phyloP scores from a whole-genome alignment of 1,140 invertebrate species.

The Rhopalosiphum padi region DNA sequence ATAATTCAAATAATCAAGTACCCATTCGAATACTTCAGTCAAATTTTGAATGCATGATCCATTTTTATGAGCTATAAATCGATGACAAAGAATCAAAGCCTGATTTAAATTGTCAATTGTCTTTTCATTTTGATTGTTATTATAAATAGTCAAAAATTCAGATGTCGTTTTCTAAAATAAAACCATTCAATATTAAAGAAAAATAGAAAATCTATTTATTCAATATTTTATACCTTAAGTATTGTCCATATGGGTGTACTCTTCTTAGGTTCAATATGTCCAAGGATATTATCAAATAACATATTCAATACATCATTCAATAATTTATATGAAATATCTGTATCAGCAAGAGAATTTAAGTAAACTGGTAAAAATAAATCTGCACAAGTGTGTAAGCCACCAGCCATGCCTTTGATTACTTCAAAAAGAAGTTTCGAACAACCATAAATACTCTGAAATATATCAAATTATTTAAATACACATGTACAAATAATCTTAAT shows the following conservation, averaged over 20 bases:
- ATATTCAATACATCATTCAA: constrained; percentile 71
- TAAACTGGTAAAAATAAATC: constrained; percentile 71
- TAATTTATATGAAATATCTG: constrained; percentile 67
- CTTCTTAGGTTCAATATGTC: constrained; percentile 69
- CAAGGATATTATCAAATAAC: constrained; percentile 69
- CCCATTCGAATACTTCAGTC: constrained; percentile 40
- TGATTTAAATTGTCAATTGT: constrained; percentile 51
- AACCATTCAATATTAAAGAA: not conserved
- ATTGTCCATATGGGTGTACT: constrained; percentile 64
- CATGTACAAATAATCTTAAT: not conserved
- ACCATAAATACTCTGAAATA: constrained; percentile 71
- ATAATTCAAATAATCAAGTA: constrained; percentile 18
- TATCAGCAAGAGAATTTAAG: constrained; percentile 68
- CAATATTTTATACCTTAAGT: constrained; percentile 65
- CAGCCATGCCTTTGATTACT: constrained; percentile 78
- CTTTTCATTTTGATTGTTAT: constrained; percentile 24
- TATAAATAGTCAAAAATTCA: constrained; percentile 36
- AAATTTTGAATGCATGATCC: constrained; percentile 37
- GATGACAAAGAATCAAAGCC: constrained; percentile 36
- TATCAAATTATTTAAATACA: constrained; percentile 55
- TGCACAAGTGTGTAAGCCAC: constrained; percentile 82
- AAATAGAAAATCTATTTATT: not conserved
- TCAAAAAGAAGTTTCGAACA: constrained; percentile 86
- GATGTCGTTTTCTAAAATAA: constrained; percentile 24
- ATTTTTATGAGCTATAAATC: constrained; percentile 28